Evolutionary conservation across 2,113 vertebrate species (phyloP).

Genomic region (Tragelaphus imberbis): DNA sequence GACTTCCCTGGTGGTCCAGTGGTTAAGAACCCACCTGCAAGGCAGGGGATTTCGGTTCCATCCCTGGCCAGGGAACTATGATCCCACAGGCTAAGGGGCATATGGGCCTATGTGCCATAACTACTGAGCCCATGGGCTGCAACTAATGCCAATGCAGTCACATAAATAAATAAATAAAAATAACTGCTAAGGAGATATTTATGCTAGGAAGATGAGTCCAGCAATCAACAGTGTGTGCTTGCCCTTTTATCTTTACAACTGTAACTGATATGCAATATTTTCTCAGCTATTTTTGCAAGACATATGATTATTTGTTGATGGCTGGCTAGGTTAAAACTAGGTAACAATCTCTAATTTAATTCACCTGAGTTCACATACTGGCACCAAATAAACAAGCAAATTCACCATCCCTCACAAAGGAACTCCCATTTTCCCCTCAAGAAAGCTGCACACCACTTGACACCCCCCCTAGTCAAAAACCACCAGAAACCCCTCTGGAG

Average conservation of each 20-base stretch:
- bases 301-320: neutral
- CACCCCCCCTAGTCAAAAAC: neutral
- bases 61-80: neutral
- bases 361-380: neutral
- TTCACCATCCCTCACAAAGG: neutral
- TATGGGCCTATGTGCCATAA: neutral
- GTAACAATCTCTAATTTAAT: neutral
- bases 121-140: neutral
- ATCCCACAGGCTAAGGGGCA: neutral
- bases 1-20: neutral
- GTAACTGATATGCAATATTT: neutral
- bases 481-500: neutral
- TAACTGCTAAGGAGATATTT: neutral
- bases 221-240: neutral
- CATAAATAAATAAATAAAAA: neutral
- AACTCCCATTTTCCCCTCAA: neutral
- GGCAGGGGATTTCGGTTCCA: neutral
- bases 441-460: neutral
- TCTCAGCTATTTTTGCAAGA: neutral
- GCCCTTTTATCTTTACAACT: neutral
- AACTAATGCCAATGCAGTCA: neutral
- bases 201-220: neutral
- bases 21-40: neutral
- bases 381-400: neutral
- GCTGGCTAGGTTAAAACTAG: neutral